Conservation (phyloP, 2,888 invertebrate genomes). For the Frankliniella intonsa region DNA sequence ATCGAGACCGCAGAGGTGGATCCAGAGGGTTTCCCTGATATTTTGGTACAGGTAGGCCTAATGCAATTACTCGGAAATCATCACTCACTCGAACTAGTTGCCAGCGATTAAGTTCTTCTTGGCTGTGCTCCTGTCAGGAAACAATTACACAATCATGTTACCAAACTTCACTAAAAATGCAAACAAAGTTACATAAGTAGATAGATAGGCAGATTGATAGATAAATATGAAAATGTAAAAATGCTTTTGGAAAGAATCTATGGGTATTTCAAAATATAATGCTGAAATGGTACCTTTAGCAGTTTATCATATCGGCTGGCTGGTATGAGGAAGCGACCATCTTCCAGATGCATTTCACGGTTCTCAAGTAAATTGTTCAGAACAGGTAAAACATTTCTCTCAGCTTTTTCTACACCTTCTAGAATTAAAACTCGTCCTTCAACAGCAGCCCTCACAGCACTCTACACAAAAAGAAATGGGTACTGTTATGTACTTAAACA, state of each 20-base stretch:
- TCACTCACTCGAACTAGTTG: constrained; percentile 88
- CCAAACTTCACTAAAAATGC: background rate
- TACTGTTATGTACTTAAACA: background rate
- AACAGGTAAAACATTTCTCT: constrained; percentile 92
- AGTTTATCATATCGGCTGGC: constrained; percentile 85
- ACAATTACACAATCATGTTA: constrained; percentile 4
- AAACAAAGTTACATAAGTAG: no score
- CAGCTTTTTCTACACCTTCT: constrained; percentile 96
- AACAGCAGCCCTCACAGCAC: constrained; percentile 87
- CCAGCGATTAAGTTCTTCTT: constrained; percentile 75
- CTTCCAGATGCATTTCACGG: constrained; percentile 96
- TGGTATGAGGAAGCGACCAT: constrained; percentile 88
- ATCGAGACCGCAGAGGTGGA: constrained; percentile 89
- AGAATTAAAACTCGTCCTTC: constrained; percentile 83
- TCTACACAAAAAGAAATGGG: constrained; percentile 50
- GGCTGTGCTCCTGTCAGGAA: constrained; percentile 64
- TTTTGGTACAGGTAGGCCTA: constrained; percentile 84
- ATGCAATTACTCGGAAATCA: constrained; percentile 85
- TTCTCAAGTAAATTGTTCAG: constrained; percentile 95
- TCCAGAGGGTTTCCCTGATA: constrained; percentile 92
- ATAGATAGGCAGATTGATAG: constrained; percentile 31
- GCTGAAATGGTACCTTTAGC: constrained; percentile 57
- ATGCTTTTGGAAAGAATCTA: constrained; percentile 27
- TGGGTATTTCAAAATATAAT: constrained; percentile 2
- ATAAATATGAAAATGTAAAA: background rate